Conservation (phyloP, 1,140 invertebrate genomes). For the Meteorus sp. region DNA sequence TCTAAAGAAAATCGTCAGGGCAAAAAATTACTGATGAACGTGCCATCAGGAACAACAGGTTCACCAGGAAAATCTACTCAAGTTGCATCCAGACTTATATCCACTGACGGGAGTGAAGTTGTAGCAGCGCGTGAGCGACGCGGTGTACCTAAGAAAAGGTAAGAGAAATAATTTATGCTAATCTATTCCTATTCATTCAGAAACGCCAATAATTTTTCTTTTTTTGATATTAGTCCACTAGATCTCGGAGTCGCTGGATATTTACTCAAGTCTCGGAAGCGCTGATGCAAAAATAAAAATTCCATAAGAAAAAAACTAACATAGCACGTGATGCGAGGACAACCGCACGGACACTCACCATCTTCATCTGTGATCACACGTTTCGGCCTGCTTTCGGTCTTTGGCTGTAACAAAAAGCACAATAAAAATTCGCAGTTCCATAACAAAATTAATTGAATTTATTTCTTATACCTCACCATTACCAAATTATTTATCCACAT, state of each 20-base stretch:
- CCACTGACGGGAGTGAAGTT: conserved; percentile 49
- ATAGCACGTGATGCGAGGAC: conserved; percentile 43
- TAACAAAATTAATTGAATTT: conserved; percentile 38
- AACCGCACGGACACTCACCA: conserved; percentile 58
- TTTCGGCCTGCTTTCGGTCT: conserved; percentile 55
- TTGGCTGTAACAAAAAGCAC: conserved; percentile 55
- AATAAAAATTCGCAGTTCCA: conserved; percentile 59
- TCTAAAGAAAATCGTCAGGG: conserved; percentile 57
- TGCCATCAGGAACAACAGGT: conserved; percentile 51
- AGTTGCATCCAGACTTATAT: conserved; percentile 48
- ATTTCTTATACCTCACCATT: conserved; percentile 3
- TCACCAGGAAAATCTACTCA: conserved; percentile 48
- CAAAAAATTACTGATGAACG: conserved; percentile 52
- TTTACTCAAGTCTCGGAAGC: conserved; percentile 49
- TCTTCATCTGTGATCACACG: conserved; percentile 59
- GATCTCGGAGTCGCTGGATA: conserved; percentile 43
- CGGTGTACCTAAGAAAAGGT: conserved; percentile 32
- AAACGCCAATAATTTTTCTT: not conserved
- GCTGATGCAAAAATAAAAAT: conserved; percentile 24
- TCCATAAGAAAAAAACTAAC: conserved; percentile 37
- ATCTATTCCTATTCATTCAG: not conserved
- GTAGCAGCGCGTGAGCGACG: conserved; percentile 44
- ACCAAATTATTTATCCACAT: not conserved
- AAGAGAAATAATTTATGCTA: not conserved
- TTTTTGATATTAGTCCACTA: conserved; percentile 37